Conservation (phyloP, 2,888 invertebrate species). For the Agrotis exclamationis region DNA sequence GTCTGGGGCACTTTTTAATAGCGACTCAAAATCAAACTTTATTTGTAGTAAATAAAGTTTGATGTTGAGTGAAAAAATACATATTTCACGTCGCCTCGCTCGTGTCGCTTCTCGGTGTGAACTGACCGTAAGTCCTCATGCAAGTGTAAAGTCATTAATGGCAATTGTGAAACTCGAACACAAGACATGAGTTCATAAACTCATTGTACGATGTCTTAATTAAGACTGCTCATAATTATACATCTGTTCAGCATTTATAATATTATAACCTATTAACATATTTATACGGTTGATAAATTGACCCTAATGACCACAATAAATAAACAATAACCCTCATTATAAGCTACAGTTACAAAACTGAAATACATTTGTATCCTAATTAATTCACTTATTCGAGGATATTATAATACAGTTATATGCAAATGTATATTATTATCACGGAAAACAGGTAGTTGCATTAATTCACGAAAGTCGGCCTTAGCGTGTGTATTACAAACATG, state of each 20-base stretch:
- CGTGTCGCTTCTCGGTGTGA: too few relatives aligned
- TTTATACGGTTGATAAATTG: conserved; percentile 24
- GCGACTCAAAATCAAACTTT: too few relatives aligned
- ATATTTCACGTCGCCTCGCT: too few relatives aligned
- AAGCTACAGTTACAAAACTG: conserved; percentile 31
- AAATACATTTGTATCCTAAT: conserved; percentile 48
- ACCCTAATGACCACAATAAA: conserved; percentile 38
- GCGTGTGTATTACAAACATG: conserved; percentile 53
- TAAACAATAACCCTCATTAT: conserved; percentile 40
- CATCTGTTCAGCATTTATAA: conserved; percentile 28
- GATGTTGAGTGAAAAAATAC: too few relatives aligned
- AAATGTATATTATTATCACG: conserved; percentile 50
- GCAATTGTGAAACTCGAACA: conserved; percentile 10
- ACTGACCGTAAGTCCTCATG: too few relatives aligned
- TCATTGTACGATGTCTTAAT: conserved; percentile 27
- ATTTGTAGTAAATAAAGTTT: too few relatives aligned
- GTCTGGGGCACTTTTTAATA: too few relatives aligned
- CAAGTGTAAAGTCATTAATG: neutral
- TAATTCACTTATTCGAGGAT: conserved; percentile 47
- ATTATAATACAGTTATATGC: conserved; percentile 55
- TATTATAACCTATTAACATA: conserved; percentile 33
- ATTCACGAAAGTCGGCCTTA: conserved; percentile 50
- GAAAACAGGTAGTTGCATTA: conserved; percentile 59
- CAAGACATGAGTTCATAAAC: neutral
- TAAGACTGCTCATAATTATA: conserved; percentile 22